Base-by-base conservation (phyloP, 1,140 invertebrate species). In the Bombus consobrinus region DNA sequence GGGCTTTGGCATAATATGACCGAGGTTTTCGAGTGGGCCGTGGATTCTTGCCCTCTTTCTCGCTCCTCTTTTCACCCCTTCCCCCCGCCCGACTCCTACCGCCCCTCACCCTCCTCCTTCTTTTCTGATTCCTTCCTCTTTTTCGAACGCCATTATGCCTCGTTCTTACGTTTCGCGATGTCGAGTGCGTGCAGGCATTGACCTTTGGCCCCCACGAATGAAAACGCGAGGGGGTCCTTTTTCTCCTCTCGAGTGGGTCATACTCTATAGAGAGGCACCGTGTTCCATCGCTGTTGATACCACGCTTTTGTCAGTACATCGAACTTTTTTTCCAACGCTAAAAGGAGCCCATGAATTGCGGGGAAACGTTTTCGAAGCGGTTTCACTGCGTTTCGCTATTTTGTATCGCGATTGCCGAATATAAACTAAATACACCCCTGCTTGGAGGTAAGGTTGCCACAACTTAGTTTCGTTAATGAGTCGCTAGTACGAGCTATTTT, bases 111-210 rank as follows among this genome's bases (percentile, higher is more conserved):
- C 12, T 32, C 34, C 32, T 22, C 39, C 43, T 82, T 84, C 62
- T 83, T 87, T 76, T 85, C 83, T 84, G 68, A 87, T 79, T 92
- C 88, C 87, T 84, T 91, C 59, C 85, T 89, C 87, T 87, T 86
- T 88, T 88, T 90, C 77, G 91, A 91, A 89, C 87, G 86, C 88
- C 89, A 93, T 93, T 93, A 93, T 93, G 81, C 87, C 82, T 62
- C 87, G 88, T 93, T 91, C 89, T 93, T 93, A 93, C 88, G 88
- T 92, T 92, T 92, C 89, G 92, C 91, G 92, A 91, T 92, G 93
- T 92, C 92, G 91, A 93, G 93, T 93, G 89, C 89, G 88, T 87
- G 87, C 89, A 93, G 81, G 92, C 92, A 93, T 92, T 93, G 93
- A 93, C 92, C 92, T 93, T 92, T 93, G 78, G 59, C 87, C 89